These are phyloP conservation scores for Melieria omissa DNA, from an alignment of 2,888 invertebrate species.

Conservation along the genomic window DNA sequence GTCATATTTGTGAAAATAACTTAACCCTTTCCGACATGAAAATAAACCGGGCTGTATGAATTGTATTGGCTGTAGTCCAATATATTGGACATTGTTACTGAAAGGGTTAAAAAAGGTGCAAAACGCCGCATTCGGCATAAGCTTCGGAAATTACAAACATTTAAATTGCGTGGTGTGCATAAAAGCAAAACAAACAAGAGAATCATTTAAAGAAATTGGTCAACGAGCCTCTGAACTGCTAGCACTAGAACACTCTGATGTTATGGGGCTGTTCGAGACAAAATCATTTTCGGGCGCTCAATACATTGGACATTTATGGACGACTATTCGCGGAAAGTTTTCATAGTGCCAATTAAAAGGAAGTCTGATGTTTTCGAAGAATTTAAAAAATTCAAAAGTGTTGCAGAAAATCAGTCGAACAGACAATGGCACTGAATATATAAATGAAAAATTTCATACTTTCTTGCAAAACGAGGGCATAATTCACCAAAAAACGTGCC, in stretches of 20 bases:
- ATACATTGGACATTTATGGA: constrained; percentile 61
- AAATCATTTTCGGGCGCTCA: constrained; percentile 54
- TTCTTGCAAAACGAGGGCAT: constrained; percentile 48
- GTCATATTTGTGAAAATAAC: too few species aligned
- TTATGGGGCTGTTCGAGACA: constrained; percentile 59
- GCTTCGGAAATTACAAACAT: neutral
- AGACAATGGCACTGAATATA: constrained; percentile 43
- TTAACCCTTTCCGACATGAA: too few species aligned
- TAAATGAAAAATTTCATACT: constrained; percentile 38
- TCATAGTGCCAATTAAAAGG: constrained; percentile 37
- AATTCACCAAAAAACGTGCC: constrained; percentile 50
- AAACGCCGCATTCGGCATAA: neutral
- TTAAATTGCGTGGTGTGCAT: constrained; percentile 45
- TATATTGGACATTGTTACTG: too few species aligned
- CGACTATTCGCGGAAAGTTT: constrained; percentile 48
- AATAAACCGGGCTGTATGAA: too few species aligned
- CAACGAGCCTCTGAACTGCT: constrained; percentile 46
- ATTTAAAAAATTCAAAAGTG: constrained; percentile 43
- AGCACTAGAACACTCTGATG: constrained; percentile 57
- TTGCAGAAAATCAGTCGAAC: constrained; percentile 43
- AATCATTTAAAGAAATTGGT: constrained; percentile 2
- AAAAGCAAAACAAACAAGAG: constrained; percentile 45
- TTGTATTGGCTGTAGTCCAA: too few species aligned
- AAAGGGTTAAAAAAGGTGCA: neutral
- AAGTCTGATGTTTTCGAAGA: constrained; percentile 36